Percentiles rank a stretch among this genome's conserved stretches.
phyloP scores from a whole-genome alignment of 2,797 vertebrate species.

The Bradypodion pumilum region DNA sequence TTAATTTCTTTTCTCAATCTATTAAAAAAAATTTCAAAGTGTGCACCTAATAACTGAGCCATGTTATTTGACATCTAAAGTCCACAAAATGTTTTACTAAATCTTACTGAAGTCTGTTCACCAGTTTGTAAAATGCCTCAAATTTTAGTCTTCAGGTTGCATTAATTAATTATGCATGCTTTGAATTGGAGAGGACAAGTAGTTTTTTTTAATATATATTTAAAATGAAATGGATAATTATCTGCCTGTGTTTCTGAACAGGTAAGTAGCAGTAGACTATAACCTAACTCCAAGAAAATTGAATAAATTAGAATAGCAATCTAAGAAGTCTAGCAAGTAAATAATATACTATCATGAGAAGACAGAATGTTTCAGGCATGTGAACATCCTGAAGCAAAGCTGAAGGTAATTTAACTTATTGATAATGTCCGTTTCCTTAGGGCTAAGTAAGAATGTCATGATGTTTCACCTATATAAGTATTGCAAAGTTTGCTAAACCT shows the following conservation, averaged over 20 bases:
- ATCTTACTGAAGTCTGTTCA: not conserved
- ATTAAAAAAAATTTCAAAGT: not conserved
- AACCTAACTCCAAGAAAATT: conserved; percentile 9
- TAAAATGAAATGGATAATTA: conserved; percentile 11
- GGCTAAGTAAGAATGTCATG: conserved; percentile 44
- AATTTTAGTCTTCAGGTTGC: not conserved
- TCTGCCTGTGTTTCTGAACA: conserved; percentile 12
- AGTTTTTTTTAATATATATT: conserved; percentile 24
- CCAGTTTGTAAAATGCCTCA: not conserved
- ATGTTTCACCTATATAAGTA: conserved; percentile 50
- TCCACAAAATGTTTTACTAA: not conserved
- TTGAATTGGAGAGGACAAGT: not conserved
- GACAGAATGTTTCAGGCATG: conserved; percentile 68
- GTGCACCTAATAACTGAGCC: not conserved
- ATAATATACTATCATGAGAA: conserved; percentile 58
- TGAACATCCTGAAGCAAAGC: conserved; percentile 74
- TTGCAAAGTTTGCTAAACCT: conserved; percentile 52
- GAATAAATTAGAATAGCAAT: conserved; percentile 29
- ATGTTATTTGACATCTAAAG: not conserved
- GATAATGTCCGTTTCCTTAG: conserved; percentile 62
- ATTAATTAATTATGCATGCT: conserved; percentile 21
- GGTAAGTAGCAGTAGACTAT: not conserved
- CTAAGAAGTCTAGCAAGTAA: conserved; percentile 51
- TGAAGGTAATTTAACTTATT: conserved; percentile 75
- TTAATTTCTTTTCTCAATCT: not conserved